Conservation (phyloP, 2,888 invertebrate genomes). For the Heliconius sara region DNA sequence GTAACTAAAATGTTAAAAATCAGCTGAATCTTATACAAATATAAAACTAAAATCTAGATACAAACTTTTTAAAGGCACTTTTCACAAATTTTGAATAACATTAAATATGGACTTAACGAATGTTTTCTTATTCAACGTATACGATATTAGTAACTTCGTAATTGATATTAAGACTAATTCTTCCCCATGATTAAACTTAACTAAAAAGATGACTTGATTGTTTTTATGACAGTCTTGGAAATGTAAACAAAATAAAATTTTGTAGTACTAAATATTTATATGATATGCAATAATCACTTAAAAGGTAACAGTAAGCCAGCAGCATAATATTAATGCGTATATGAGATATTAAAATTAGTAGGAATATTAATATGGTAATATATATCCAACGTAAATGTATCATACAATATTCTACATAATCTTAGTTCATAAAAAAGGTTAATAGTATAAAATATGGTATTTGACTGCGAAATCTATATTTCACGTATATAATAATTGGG, state of each 20-base stretch:
- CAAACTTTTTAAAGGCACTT: constrained; percentile 44
- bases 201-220: constrained; percentile 19
- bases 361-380: constrained; percentile 14
- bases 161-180: background rate
- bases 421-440: background rate
- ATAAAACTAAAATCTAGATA: constrained; percentile 41
- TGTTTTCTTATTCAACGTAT: constrained; percentile 11
- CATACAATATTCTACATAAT: background rate
- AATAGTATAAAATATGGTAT: constrained; percentile 6
- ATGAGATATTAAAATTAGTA: constrained; percentile 6
- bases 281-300: constrained; percentile 42
- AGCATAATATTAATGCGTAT: constrained; percentile 3
- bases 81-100: constrained; percentile 33
- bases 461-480: background rate
- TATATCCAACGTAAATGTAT: background rate
- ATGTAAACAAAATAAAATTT: constrained; percentile 13
- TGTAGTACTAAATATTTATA: background rate
- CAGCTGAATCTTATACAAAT: constrained; percentile 33
- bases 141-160: constrained; percentile 14
- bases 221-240: constrained; percentile 24
- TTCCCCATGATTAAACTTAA: background rate
- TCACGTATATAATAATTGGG: background rate
- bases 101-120: constrained; percentile 32
- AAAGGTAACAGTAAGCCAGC: constrained; percentile 38
- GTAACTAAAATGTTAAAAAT: constrained; percentile 26